A percentile compares a stretch with the other conserved stretches of the same genome.
Conservation (phyloP, 2,113 vertebrate species). For the Embiotoca jacksoni region DNA sequence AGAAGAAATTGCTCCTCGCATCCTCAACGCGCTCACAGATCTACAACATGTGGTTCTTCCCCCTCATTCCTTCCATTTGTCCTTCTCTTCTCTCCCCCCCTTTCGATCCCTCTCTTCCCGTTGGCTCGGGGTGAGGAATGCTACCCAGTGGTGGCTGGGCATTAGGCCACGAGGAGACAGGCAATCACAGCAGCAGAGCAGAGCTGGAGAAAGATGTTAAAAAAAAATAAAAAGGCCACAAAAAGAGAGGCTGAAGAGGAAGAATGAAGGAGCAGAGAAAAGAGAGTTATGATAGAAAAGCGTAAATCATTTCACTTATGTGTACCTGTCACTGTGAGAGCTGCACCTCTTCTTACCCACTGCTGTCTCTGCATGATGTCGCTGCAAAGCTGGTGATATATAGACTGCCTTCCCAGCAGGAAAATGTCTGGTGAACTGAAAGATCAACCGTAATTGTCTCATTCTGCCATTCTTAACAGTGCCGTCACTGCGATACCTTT, state of each 20-base stretch:
- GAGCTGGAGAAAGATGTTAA: constrained; percentile 50
- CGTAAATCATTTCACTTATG: neutral
- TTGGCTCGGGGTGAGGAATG: constrained; percentile 78
- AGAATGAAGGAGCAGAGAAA: constrained; percentile 1
- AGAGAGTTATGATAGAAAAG: neutral
- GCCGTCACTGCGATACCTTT: too few species aligned
- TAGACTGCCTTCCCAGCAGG: neutral
- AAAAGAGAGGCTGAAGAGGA: constrained; percentile 11
- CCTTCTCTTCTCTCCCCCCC: constrained; percentile 25
- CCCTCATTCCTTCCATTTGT: constrained; percentile 63
- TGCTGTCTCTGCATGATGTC: neutral
- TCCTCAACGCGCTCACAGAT: constrained; percentile 30
- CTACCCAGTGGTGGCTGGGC: constrained; percentile 80
- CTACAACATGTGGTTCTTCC: constrained; percentile 58
- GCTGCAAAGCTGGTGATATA: too few species aligned
- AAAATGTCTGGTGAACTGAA: neutral
- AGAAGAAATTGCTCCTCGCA: constrained; percentile 30
- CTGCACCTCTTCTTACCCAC: neutral
- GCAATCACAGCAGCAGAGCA: constrained; percentile 61
- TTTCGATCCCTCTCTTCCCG: constrained; percentile 52
- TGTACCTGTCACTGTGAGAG: neutral
- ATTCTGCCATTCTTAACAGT: too few species aligned
- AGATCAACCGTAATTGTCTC: neutral
- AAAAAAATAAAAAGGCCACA: constrained; percentile 20
- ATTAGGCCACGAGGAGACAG: constrained; percentile 76